Evolutionary conservation across 2,888 invertebrate species (phyloP).

Genomic region (Tethea ocularis): DNA sequence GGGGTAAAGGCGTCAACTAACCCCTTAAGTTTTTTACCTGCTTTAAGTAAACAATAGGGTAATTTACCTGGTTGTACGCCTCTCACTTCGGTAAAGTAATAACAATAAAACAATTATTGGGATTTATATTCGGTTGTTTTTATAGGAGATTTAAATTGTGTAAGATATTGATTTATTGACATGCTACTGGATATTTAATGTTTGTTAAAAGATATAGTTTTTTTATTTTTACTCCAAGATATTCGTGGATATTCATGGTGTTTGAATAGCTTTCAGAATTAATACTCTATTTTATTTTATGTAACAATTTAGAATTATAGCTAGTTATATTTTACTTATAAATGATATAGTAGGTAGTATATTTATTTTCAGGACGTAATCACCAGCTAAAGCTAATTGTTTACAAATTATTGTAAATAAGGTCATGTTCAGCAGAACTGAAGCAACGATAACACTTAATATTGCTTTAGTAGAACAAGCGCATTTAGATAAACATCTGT

Average conservation of each 20-base stretch:
- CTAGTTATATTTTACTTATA: too few relatives aligned
- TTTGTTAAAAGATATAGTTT: not conserved
- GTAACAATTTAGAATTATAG: too few relatives aligned
- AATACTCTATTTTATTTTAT: too few relatives aligned
- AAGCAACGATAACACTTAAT: too few relatives aligned
- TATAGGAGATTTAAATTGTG: not conserved
- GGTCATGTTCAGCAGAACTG: too few relatives aligned
- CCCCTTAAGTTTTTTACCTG: slow-evolving; percentile 28
- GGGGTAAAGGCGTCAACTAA: slow-evolving; percentile 38
- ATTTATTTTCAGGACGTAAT: too few relatives aligned
- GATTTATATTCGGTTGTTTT: not conserved
- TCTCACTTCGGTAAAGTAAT: not conserved
- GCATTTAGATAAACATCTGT: not conserved
- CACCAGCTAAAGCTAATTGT: too few relatives aligned
- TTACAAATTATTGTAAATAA: too few relatives aligned
- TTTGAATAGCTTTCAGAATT: too few relatives aligned
- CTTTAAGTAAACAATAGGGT: slow-evolving; percentile 41
- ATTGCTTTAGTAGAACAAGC: too few relatives aligned
- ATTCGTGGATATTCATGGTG: too few relatives aligned
- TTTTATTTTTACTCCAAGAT: not conserved
- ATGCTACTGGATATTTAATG: not conserved
- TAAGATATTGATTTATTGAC: not conserved
- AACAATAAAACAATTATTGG: not conserved
- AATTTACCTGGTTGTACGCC: not conserved
- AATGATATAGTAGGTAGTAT: too few relatives aligned